Evolutionary conservation across 2,113 vertebrate genomes (phyloP).

Genomic region (Phasianus colchicus): DNA sequence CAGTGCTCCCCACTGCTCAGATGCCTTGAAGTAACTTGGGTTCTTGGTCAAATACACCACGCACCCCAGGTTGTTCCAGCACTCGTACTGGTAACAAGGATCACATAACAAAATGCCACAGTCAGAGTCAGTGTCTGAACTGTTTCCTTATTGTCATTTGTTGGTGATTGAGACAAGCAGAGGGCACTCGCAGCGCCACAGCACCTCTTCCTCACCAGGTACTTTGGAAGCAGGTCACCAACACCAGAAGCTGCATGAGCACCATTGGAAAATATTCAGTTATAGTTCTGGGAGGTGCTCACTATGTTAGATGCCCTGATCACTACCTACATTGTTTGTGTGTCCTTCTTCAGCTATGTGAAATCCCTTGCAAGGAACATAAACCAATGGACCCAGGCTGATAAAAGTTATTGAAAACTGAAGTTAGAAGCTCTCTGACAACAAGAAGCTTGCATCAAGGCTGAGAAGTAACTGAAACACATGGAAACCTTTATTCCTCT

Average conservation of each 20-base stretch:
- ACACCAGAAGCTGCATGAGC: background rate
- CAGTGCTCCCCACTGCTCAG: conserved; percentile 1
- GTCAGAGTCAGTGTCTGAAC: background rate
- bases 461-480: background rate
- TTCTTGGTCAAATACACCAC: background rate
- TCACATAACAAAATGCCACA: background rate
- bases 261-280: conserved; percentile 29
- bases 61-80: background rate
- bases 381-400: background rate
- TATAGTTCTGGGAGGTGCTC: background rate
- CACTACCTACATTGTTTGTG: background rate
- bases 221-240: conserved; percentile 26
- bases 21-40: background rate
- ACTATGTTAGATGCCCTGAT: background rate
- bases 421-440: background rate
- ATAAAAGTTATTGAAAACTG: background rate
- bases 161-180: background rate
- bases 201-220: background rate
- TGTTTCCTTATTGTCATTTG: background rate
- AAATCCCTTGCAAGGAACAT: background rate
- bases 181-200: background rate
- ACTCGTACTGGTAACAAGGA: background rate
- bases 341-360: background rate
- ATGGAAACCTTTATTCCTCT: background rate
- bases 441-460: background rate